A percentile compares a stretch with the other conserved stretches of the same genome.
These are phyloP conservation scores for Sorex maritimensis DNA, from an alignment of 2,797 vertebrate genomes.

Conservation along the genomic window DNA sequence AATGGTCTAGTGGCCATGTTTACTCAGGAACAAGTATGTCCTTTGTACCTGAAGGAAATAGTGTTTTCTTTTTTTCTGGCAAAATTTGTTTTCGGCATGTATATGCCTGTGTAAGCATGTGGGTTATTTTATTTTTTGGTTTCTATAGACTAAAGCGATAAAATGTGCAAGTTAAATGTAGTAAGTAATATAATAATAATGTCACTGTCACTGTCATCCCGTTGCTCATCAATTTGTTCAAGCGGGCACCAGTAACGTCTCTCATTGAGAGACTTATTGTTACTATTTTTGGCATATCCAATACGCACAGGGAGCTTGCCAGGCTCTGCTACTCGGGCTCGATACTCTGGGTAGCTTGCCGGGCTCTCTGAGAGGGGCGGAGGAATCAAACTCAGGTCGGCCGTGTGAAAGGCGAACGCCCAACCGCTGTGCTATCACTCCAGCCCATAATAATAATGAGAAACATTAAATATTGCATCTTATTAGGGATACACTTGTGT, in stretches of 20 bases:
- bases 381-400: too few relatives aligned
- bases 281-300: too few relatives aligned
- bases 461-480: not conserved
- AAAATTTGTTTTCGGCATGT: not conserved
- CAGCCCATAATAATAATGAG: not conserved
- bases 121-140: not conserved
- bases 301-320: too few relatives aligned
- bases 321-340: too few relatives aligned
- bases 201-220: too few relatives aligned
- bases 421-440: too few relatives aligned
- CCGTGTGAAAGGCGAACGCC: too few relatives aligned
- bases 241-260: too few relatives aligned
- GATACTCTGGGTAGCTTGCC: too few relatives aligned
- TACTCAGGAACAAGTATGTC: not conserved
- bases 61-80: not conserved
- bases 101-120: not conserved
- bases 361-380: too few relatives aligned
- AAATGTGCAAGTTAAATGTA: slow-evolving; percentile 5
- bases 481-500: not conserved
- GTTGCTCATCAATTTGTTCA: too few relatives aligned
- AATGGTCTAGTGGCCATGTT: not conserved
- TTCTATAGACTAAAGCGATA: not conserved
- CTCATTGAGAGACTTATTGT: too few relatives aligned
- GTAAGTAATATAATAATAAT: not conserved
- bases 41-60: not conserved